These are phyloP conservation scores for Tangara arthus DNA, from an alignment of 2,797 vertebrate genomes.

Conservation along the genomic window DNA sequence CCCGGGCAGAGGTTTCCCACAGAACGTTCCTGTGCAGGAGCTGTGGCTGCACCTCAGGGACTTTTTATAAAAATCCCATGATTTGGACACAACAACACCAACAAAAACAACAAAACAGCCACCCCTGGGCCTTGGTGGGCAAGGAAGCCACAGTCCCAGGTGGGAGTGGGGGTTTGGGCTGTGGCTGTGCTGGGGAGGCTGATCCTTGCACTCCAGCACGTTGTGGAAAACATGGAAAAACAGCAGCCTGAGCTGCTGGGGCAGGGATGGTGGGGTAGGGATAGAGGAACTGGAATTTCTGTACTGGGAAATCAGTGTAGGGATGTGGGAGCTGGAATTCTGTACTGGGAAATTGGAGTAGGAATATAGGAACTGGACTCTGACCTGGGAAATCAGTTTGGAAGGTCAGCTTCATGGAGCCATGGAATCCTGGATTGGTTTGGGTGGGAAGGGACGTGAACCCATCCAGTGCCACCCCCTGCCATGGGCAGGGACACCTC, in stretches of 20 bases:
- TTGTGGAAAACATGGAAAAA: not conserved
- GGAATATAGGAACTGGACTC: not conserved
- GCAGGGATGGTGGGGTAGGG: not conserved
- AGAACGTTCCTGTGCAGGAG: not conserved
- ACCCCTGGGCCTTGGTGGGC: accelerated
- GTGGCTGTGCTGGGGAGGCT: not conserved
- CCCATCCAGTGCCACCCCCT: not conserved
- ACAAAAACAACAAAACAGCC: not conserved
- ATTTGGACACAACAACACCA: not conserved
- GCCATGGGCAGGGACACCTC: not conserved
- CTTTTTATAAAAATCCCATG: not conserved
- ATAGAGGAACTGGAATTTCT: too few species aligned
- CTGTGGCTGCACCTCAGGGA: not conserved
- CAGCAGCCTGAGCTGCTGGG: not conserved
- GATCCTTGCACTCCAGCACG: accelerated
- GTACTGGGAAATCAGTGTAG: too few species aligned
- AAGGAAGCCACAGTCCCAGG: not conserved
- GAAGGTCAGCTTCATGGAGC: not conserved
- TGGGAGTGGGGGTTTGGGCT: not conserved
- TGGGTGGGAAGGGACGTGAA: not conserved
- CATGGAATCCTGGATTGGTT: not conserved
- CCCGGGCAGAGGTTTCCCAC: not conserved
- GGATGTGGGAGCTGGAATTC: not conserved
- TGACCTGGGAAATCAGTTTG: not conserved
- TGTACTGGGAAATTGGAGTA: not conserved